phyloP scores from a whole-genome alignment of 2,888 invertebrate genomes.

The Altica lythri region DNA sequence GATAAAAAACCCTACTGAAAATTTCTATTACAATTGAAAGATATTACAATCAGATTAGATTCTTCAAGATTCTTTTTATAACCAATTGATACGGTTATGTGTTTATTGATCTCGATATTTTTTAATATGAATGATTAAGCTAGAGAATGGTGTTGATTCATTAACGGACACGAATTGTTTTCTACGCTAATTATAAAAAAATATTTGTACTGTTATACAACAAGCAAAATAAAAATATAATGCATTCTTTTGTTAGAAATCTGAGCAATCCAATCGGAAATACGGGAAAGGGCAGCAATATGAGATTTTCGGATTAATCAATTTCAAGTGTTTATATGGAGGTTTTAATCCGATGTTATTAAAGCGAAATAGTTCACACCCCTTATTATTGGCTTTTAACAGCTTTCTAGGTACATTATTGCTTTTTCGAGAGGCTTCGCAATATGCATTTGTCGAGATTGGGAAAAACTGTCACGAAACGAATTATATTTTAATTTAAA shows the following conservation, averaged over 20 bases:
- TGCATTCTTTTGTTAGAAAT: slow-evolving; percentile 4
- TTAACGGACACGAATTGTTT: too few species aligned
- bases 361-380: slow-evolving; percentile 43
- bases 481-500: slow-evolving; percentile 27
- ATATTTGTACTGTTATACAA: too few species aligned
- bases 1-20: too few species aligned
- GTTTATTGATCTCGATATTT: too few species aligned
- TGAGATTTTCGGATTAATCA: slow-evolving; percentile 48
- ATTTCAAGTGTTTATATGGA: slow-evolving; percentile 42
- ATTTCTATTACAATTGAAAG: too few species aligned
- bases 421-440: slow-evolving; percentile 38
- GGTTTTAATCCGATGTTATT: slow-evolving; percentile 46
- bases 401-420: slow-evolving; percentile 43
- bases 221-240: slow-evolving; percentile 1
- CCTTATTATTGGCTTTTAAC: slow-evolving; percentile 39
- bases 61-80: too few species aligned
- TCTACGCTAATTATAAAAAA: too few species aligned
- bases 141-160: too few species aligned
- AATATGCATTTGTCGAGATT: slow-evolving; percentile 8
- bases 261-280: slow-evolving; percentile 5
- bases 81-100: too few species aligned
- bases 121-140: too few species aligned
- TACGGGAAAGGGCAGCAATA: slow-evolving; percentile 36
- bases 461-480: slow-evolving; percentile 17
- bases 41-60: too few species aligned